Evolutionary conservation across 1,140 invertebrate genomes (phyloP), one percentile per base, ranked within the genome.

Genomic region (Drosophila santomea): DNA sequence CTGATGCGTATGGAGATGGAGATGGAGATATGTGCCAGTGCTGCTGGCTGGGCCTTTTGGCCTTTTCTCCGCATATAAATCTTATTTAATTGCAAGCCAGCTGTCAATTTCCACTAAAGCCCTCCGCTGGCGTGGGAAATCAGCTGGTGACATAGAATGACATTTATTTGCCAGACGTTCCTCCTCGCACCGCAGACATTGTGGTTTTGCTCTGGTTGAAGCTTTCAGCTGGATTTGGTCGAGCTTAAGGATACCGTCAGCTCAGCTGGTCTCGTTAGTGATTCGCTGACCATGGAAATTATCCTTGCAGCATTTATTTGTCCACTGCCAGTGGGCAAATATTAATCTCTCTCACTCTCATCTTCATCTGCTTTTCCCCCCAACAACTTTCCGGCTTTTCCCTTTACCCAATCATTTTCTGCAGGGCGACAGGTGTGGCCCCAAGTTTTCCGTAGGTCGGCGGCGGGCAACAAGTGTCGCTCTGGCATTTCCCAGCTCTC

Each of bases 81-180:
- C 84, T 88, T 88, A 88, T 88, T 88, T 88, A 88, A 88, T 88
- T 88, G 84, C 80, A 89, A 89, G 74, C 84, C 76, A 89, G 57
- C 80, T 88, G 84, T 89, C 84, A 89, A 89, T 89, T 88, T 89
- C 64, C 66, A 67, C 84, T 74, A 88, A 88, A 57, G 63, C 72
- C 57, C 55, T 23, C 14, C 41, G 64, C 39, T 12, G 41, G 36
- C 32, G 32, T 15, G 23, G 14, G 0, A 20, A 25, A 35, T 12
- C 55, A 63, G 58, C n/a, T 66, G 52, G 60, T 75, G 82, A 86
- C 82, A 78, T 59, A 45, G 71, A 79, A 63, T 82, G 83, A 89
- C 84, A 79, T 79, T 89, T 89, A 88, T 88, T 88, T 74, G 75
- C 74, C 67, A 47, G 54, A 15, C 36, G 41, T 17, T 28, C 11